These are phyloP conservation scores for Proterorhinus semilunaris DNA, from an alignment of 2,113 vertebrate genomes.

Conservation along the genomic window DNA sequence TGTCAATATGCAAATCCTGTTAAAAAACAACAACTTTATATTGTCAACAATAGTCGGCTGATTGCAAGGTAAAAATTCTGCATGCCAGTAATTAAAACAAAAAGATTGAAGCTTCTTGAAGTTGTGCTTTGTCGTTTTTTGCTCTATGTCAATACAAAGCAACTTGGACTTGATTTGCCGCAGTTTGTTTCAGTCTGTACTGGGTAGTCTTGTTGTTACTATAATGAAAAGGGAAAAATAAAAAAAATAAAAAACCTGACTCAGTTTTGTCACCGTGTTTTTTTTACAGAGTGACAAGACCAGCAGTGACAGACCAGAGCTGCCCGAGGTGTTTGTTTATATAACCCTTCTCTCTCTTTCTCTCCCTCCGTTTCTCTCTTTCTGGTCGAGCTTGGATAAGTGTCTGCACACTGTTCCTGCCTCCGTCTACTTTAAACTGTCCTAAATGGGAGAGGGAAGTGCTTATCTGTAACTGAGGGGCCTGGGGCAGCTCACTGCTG, in stretches of 20 bases:
- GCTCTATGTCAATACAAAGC: background rate
- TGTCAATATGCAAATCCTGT: too few relatives aligned
- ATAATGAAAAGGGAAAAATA: background rate
- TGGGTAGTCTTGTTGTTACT: background rate
- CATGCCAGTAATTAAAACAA: too few relatives aligned
- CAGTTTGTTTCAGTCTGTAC: background rate
- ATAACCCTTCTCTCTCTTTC: slow-evolving; percentile 7
- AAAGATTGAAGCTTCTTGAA: too few relatives aligned
- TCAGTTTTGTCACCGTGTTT: slow-evolving; percentile 2
- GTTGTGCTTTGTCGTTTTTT: too few relatives aligned
- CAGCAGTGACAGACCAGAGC: slow-evolving; percentile 20
- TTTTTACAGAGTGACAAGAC: too few relatives aligned
- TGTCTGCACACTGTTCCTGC: background rate
- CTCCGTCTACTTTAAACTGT: slow-evolving; percentile 6
- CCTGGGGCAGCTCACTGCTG: slow-evolving; percentile 1
- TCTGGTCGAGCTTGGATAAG: slow-evolving; percentile 22
- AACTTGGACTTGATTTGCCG: background rate
- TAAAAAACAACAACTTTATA: too few relatives aligned
- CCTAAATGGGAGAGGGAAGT: slow-evolving; percentile 18
- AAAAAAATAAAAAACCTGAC: background rate
- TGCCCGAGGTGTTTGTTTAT: slow-evolving; percentile 16
- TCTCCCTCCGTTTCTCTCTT: background rate
- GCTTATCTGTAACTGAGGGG: background rate
- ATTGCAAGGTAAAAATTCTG: too few relatives aligned
- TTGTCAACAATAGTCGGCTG: too few relatives aligned